Base-by-base conservation (phyloP, 1,140 invertebrate species). In the Condylostylus longicornis region DNA sequence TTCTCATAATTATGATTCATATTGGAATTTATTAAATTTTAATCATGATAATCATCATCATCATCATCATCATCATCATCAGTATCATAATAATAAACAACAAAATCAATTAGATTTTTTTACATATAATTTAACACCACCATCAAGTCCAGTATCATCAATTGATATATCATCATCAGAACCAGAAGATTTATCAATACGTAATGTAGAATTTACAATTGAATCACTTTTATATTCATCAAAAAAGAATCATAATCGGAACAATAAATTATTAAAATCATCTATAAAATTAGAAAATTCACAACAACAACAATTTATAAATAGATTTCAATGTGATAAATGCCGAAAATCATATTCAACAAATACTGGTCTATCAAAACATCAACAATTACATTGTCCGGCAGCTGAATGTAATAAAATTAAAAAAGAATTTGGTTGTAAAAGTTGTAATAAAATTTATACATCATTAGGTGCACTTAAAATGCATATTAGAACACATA, bases 271-370 rank as follows among this genome's bases (percentile, higher is more conserved):
- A 29, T 12, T 20, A 25, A 8, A 6, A 4, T 18, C 2, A 33
- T 13, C 9, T 12, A 13, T 1, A 19, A 33, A 5, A 2, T 14
- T 29, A 6, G 31, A 32, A n/a, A 18, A 33, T 42, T 30, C 44
- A 43, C 33, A 9, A 46, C 23, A 40, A 62, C 46, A 42, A 56
- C 65, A 42, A n/a, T n/a, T n/a, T n/a, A n/a, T n/a, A n/a, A n/a
- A n/a, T n/a, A 71, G 82, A 30, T 88, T 84, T 51, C 80, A 89
- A 51, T 96, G 90, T 60, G 75, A 79, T 0, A 82, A 87, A 45
- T 96, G 91, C 61, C 78, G 79, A 18, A 96, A 96, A 65, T 90
- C 84, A 25, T 97, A 97, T 65, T 93, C 89, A 1, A 97, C 91
- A 0, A 84, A 86, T 47, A 91, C 88, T 29, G 93, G 93, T 0